Evolutionary conservation across 2,888 invertebrate genomes (phyloP).

Genomic region (Digitonthophagus gazella): DNA sequence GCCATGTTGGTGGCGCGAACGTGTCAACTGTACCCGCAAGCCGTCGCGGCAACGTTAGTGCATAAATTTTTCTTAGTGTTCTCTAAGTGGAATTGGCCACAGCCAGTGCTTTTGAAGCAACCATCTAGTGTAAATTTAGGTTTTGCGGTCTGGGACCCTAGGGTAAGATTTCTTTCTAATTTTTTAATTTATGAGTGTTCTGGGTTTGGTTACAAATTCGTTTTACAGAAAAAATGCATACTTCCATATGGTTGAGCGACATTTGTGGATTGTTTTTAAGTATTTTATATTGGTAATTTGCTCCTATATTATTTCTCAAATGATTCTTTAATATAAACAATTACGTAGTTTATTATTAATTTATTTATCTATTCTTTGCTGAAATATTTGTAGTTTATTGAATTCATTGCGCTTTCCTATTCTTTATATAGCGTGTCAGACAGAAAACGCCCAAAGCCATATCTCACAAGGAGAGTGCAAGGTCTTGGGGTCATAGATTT

Average conservation of each 20-base stretch:
- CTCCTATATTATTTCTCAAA: too few species aligned
- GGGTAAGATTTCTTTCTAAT: slow-evolving; percentile 57
- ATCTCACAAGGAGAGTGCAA: too few species aligned
- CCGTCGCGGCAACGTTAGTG: slow-evolving; percentile 88
- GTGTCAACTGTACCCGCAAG: slow-evolving; percentile 98
- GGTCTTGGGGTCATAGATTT: too few species aligned
- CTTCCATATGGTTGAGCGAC: not conserved
- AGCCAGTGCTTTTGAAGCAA: slow-evolving; percentile 93
- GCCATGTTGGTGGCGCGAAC: slow-evolving; percentile 98
- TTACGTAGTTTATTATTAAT: too few species aligned
- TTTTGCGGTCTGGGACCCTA: slow-evolving; percentile 97
- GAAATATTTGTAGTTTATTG: too few species aligned
- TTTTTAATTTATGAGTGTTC: not conserved
- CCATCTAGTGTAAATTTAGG: slow-evolving; percentile 84
- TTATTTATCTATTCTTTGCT: too few species aligned
- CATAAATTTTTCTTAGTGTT: slow-evolving; percentile 99
- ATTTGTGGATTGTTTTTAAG: not conserved
- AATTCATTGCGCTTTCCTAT: too few species aligned
- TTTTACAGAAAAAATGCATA: not conserved
- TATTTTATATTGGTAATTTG: too few species aligned
- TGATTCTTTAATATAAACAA: too few species aligned
- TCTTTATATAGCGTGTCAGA: too few species aligned
- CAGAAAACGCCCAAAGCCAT: too few species aligned
- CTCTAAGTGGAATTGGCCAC: slow-evolving; percentile 99
- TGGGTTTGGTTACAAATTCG: not conserved